A percentile compares a stretch with the other conserved stretches of the same genome.
Conservation (phyloP, 2,113 vertebrate species). For the Mirounga angustirostris region DNA sequence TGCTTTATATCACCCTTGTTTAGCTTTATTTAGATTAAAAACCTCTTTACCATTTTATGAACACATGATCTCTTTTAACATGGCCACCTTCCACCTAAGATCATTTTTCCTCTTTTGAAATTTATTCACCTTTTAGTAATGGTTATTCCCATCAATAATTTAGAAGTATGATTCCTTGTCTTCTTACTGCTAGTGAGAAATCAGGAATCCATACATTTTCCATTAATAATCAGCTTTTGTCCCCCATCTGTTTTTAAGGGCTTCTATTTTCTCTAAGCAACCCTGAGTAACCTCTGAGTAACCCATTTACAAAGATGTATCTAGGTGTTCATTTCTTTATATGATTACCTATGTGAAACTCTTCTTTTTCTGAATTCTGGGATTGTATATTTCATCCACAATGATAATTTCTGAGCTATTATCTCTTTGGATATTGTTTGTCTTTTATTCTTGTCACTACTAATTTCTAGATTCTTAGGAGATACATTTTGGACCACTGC, state of each 20-base stretch:
- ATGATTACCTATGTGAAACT: neutral
- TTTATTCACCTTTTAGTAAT: neutral
- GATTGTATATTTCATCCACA: neutral
- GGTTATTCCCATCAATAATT: neutral
- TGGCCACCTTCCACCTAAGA: neutral
- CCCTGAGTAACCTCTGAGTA: neutral
- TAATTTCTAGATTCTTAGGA: neutral
- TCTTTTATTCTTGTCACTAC: neutral
- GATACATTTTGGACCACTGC: neutral
- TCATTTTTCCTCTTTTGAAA: neutral
- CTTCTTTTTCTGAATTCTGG: neutral
- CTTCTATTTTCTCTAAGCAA: neutral
- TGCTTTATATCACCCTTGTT: neutral
- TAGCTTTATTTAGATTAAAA: neutral
- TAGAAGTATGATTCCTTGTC: neutral
- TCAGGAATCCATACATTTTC: neutral
- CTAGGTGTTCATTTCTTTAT: neutral
- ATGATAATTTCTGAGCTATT: neutral
- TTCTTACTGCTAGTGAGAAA: neutral
- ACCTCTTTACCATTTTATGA: neutral
- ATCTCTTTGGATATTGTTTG: neutral
- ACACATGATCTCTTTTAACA: neutral
- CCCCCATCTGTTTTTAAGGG: neutral
- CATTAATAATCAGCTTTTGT: neutral
- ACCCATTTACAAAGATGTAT: neutral